These are phyloP conservation scores for Pemphredon lugubris DNA, from an alignment of 2,888 invertebrate species.

Conservation along the genomic window DNA sequence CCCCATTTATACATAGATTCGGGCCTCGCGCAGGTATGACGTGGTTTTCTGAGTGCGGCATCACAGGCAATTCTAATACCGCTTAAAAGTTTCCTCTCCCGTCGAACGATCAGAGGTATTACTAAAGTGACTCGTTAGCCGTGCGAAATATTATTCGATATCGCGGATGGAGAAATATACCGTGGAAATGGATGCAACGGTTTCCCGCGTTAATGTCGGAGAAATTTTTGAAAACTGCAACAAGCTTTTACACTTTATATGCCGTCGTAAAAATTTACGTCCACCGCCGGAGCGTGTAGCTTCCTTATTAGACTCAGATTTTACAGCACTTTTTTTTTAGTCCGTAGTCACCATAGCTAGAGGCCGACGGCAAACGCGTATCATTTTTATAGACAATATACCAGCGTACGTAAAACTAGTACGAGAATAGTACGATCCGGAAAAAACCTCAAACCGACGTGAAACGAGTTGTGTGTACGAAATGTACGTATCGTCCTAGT, in stretches of 20 bases:
- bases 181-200: slow-evolving; percentile 30
- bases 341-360: not conserved
- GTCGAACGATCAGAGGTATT: slow-evolving; percentile 1
- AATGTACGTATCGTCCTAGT: not conserved
- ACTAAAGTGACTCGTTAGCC: slow-evolving; percentile 4
- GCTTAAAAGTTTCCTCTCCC: not conserved
- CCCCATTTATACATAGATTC: slow-evolving; percentile 6
- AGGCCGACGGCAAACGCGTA: slow-evolving; percentile 1
- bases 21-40: not conserved
- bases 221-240: slow-evolving; percentile 12
- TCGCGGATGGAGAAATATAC: not conserved
- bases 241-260: slow-evolving; percentile 28
- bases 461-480: slow-evolving; percentile 18
- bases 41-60: not conserved
- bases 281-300: not conserved
- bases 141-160: slow-evolving; percentile 4
- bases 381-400: slow-evolving; percentile 31
- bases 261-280: slow-evolving; percentile 43
- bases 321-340: slow-evolving; percentile 12
- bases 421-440: too few relatives aligned
- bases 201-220: slow-evolving; percentile 11
- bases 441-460: slow-evolving; percentile 10
- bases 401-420: too few relatives aligned
- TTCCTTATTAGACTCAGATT: slow-evolving; percentile 32
- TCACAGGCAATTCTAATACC: slow-evolving; percentile 16